These are phyloP conservation scores for Paelopatides confundens DNA, from an alignment of 53 echinoderm and acorn worm species.

Conservation along the genomic window DNA sequence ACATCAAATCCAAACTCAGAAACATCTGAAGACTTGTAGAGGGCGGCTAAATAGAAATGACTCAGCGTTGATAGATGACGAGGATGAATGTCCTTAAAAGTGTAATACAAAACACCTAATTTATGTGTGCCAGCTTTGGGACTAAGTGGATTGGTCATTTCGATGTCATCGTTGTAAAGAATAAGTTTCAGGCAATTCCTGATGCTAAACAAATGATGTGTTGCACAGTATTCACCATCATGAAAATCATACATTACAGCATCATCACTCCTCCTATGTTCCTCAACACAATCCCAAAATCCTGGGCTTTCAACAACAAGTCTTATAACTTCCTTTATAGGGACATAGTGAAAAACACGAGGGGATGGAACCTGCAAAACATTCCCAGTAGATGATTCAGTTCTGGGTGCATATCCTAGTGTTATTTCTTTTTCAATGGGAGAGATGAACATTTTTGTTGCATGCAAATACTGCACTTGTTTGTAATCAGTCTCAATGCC, in stretches of 20 bases:
- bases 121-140: constrained; percentile 69
- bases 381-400: constrained; percentile 43
- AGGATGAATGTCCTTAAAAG: constrained; percentile 44
- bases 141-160: constrained; percentile 68
- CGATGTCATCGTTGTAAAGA: constrained; percentile 60
- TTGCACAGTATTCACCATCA: constrained; percentile 48
- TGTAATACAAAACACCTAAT: constrained; percentile 58
- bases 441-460: constrained; percentile 32
- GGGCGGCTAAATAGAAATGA: constrained; percentile 41
- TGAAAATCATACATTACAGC: constrained; percentile 53
- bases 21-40: constrained; percentile 53
- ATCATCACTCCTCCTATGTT: constrained; percentile 37
- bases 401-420: constrained; percentile 51
- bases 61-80: constrained; percentile 57
- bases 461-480: constrained; percentile 52
- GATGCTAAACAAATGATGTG: constrained; percentile 17
- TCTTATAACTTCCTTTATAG: constrained; percentile 45
- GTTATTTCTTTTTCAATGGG: constrained; percentile 49
- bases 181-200: constrained; percentile 36
- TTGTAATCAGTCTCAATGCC: constrained; percentile 59
- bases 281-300: constrained; percentile 22
- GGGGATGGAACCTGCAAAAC: constrained; percentile 46
- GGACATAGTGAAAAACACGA: constrained; percentile 59
- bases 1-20: constrained; percentile 66
- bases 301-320: constrained; percentile 49